Base-by-base conservation (phyloP, 2,797 vertebrate species). In the Alectoris magna region DNA sequence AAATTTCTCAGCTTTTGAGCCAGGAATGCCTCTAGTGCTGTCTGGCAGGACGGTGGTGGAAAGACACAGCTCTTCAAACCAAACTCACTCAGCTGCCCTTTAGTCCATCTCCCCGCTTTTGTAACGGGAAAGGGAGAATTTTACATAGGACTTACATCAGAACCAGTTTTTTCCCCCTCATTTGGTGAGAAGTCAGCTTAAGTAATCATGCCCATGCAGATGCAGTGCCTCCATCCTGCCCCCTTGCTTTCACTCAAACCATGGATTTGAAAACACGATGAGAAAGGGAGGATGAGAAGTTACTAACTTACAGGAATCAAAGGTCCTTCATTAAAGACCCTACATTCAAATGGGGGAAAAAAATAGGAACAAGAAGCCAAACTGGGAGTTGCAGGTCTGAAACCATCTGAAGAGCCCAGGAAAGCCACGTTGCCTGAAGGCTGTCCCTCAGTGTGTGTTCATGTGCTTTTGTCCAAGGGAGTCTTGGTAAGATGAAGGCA, bases 81-180 rank as follows among this genome's bases (percentile, higher is more conserved):
- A 49, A 79, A 38, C 7, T 71, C 8, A 4, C 34, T 38, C 79
- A 41, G 21, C 55, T 90, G 34, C 12, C 1, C 39, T 36, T 79
- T 76, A 10, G 5, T 2, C 0, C 16, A 22, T 60, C 27, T 67
- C n/a, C 55, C 44, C 72, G 29, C 48, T 59, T 31, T 6, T 39
- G 15, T 31, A 39, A 76, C 58, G 59, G 82, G 80, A 87, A 64
- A 58, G 79, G 80, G 58, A 83, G 31, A 38, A 41, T 66, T 69
- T 69, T 73, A n/a, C 38, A 18, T 79, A 17, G 73, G 67, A 87
- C 80, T 70, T 83, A 80, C 36, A 49, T 26, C 55, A 14, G 18
- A 44, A 60, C 43, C 26, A 34, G 19, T 43, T 73, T 46, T 73
- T 69, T 71, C 44, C 26, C 24, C 41, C 21, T 43, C 22, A n/a